Percentiles rank a stretch among this genome's conserved stretches.
phyloP scores from a whole-genome alignment of 92 coral and sea anemone genomes.

The Epizoanthus scotinus region DNA sequence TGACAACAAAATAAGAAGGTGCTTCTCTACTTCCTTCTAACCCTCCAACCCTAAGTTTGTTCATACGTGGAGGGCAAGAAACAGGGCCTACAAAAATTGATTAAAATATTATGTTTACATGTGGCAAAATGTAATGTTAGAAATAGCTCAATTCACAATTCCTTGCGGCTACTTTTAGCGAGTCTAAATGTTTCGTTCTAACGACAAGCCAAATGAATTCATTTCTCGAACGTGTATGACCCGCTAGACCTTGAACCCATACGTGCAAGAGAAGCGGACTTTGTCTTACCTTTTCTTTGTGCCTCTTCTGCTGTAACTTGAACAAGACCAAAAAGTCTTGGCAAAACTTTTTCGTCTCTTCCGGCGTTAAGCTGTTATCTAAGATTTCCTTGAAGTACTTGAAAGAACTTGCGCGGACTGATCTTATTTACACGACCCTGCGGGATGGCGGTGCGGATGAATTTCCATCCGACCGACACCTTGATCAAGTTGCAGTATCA shows the following conservation, averaged over 20 bases:
- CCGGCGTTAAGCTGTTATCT: slow-evolving; percentile 13
- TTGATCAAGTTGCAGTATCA: slow-evolving; percentile 23
- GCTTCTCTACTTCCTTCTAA: too few relatives aligned
- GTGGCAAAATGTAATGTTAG: too few relatives aligned
- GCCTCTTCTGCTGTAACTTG: slow-evolving; percentile 4
- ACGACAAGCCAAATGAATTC: too few relatives aligned
- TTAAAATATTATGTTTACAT: too few relatives aligned
- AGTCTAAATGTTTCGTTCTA: too few relatives aligned
- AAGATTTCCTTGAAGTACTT: slow-evolving; percentile 26
- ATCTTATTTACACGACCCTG: not conserved
- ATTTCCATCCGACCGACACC: slow-evolving; percentile 31
- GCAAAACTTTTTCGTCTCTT: slow-evolving; percentile 2
- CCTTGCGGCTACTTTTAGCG: too few relatives aligned
- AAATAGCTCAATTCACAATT: too few relatives aligned
- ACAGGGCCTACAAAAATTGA: too few relatives aligned
- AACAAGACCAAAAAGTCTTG: slow-evolving; percentile 19
- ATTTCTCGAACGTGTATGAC: not conserved
- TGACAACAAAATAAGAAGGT: too few relatives aligned
- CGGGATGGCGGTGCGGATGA: slow-evolving; percentile 1
- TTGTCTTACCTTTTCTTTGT: slow-evolving; percentile 29
- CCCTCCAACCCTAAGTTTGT: too few relatives aligned
- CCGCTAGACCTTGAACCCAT: not conserved
- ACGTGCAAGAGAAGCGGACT: not conserved
- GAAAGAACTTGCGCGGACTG: slow-evolving; percentile 20
- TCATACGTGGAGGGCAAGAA: too few relatives aligned